A percentile compares a stretch with the other conserved stretches of the same genome.
Conservation (phyloP, 2,113 vertebrate species). For the Gulo gulo region DNA sequence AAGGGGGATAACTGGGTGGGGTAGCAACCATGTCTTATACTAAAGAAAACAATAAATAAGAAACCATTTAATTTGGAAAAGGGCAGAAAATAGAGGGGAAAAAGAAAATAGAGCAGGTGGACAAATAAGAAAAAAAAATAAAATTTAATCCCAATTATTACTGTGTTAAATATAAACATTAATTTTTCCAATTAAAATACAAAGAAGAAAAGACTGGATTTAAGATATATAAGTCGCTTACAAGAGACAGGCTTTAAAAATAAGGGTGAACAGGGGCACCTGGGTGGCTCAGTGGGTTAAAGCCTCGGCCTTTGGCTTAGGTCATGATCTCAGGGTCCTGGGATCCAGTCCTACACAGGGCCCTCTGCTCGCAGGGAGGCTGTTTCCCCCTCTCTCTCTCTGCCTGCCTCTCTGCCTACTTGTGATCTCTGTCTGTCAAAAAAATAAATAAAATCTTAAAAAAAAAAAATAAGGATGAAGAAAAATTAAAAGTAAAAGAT, state of each 20-base stretch:
- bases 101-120: background rate
- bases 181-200: background rate
- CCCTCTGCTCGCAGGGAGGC: no score
- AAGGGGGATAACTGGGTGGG: background rate
- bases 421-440: no score
- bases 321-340: no score
- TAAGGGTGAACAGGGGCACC: background rate
- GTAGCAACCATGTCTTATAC: background rate
- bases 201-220: background rate
- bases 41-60: background rate
- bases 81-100: background rate
- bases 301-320: no score
- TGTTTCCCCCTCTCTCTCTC: no score
- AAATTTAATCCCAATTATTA: background rate
- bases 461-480: background rate
- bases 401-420: no score
- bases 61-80: background rate
- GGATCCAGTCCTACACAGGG: no score
- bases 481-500: background rate
- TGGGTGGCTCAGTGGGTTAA: no score
- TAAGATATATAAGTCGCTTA: background rate
- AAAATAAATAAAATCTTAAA: no score
- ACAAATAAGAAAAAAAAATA: background rate
- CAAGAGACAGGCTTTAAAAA: background rate
- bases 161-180: background rate